Evolutionary conservation across 2,888 invertebrate genomes (phyloP).

Genomic region (Eretmocerus hayati): DNA sequence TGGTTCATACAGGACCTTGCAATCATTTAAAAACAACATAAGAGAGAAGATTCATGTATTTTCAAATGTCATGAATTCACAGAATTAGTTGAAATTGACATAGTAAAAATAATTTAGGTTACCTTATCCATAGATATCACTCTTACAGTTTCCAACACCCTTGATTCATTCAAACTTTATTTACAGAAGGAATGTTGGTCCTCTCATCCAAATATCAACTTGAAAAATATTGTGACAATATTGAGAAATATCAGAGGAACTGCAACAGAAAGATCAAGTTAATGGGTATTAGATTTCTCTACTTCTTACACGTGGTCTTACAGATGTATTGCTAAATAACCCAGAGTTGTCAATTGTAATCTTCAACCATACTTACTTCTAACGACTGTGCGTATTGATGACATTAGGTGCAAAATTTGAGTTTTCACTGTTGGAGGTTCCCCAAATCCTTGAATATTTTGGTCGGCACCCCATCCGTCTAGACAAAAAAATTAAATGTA

Average conservation of each 20-base stretch:
- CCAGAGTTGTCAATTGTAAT: neutral
- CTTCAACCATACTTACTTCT: constrained; percentile 67
- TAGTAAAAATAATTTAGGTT: no score
- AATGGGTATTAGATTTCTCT: neutral
- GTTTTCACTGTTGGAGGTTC: constrained; percentile 79
- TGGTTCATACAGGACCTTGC: no score
- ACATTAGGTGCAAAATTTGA: constrained; percentile 81
- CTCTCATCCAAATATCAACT: constrained; percentile 75
- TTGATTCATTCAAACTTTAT: no score
- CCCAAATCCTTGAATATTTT: constrained; percentile 77
- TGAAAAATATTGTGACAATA: constrained; percentile 76
- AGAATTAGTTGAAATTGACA: no score
- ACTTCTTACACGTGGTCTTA: neutral
- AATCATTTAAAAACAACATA: no score
- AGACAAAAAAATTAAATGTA: no score
- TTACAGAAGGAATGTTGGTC: constrained; percentile 17
- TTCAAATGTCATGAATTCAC: no score
- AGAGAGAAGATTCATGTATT: no score
- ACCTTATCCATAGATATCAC: no score
- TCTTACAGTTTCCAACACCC: no score
- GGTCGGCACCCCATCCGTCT: constrained; percentile 86
- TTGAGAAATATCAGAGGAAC: constrained; percentile 93
- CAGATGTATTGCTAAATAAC: neutral
- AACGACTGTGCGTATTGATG: constrained; percentile 94
- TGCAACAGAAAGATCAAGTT: constrained; percentile 49